These are phyloP conservation scores for Ploceus nigricollis DNA, from an alignment of 2,113 vertebrate genomes.

Conservation along the genomic window DNA sequence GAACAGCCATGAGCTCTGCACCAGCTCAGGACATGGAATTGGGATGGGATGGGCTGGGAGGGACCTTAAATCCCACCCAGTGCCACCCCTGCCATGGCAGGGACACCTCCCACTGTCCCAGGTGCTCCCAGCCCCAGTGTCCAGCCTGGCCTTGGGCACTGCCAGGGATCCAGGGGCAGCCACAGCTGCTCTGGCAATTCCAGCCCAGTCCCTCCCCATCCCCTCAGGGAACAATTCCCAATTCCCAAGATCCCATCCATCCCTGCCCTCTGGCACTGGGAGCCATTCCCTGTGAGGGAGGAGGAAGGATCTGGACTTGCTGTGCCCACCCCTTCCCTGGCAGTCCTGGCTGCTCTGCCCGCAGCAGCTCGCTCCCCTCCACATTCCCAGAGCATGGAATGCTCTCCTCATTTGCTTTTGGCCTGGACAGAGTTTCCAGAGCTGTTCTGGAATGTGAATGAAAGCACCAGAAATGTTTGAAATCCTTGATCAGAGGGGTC, in stretches of 20 bases:
- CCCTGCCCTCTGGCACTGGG: background rate
- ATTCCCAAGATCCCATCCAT: background rate
- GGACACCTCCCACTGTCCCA: background rate
- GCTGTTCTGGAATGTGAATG: background rate
- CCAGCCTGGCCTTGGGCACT: background rate
- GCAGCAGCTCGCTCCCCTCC: background rate
- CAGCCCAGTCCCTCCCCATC: background rate
- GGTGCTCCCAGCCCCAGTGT: background rate
- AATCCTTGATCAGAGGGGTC: background rate
- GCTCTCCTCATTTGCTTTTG: background rate
- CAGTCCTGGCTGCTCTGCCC: background rate
- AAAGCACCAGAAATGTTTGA: background rate
- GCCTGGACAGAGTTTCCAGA: background rate
- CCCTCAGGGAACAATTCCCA: background rate
- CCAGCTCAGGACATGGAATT: rapidly evolving
- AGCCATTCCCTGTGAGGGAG: background rate
- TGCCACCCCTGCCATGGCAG: background rate
- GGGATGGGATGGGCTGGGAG: background rate
- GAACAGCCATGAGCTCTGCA: background rate
- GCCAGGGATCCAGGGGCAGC: background rate
- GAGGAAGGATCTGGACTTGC: background rate
- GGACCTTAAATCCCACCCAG: background rate
- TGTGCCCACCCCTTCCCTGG: background rate
- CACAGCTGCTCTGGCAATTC: background rate
- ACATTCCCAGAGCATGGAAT: background rate